Evolutionary conservation across 2,797 vertebrate genomes (phyloP).

Genomic region (Cynodonichthys magdalenae): DNA sequence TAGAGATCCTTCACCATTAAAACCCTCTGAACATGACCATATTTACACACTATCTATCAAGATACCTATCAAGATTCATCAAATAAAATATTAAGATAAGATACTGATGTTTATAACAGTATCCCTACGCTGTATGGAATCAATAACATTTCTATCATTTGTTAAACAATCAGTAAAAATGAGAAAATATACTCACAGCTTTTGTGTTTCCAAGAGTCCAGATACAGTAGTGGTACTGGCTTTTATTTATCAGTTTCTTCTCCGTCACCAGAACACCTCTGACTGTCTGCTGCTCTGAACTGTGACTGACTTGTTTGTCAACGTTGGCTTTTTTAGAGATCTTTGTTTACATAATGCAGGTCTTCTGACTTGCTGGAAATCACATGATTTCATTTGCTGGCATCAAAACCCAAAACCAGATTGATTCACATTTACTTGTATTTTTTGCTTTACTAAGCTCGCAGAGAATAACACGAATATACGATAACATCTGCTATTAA

Average conservation of each 20-base stretch:
- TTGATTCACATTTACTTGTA: neutral
- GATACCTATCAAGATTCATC: neutral
- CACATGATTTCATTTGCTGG: conserved; percentile 69
- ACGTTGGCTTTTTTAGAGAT: conserved; percentile 67
- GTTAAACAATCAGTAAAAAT: neutral
- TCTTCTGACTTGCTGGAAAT: conserved; percentile 75
- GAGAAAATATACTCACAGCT: conserved; percentile 44
- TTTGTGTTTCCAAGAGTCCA: conserved; percentile 33
- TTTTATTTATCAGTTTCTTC: conserved; percentile 11
- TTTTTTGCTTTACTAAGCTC: neutral
- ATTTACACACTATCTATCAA: neutral
- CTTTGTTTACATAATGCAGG: conserved; percentile 67
- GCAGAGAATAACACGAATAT: neutral
- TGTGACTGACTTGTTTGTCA: conserved; percentile 45
- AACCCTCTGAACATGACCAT: neutral
- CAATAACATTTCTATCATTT: neutral
- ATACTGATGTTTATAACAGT: neutral
- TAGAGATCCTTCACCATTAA: neutral
- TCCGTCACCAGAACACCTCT: conserved; percentile 5
- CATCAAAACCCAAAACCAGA: conserved; percentile 27
- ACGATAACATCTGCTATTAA: neutral
- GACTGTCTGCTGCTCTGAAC: conserved; percentile 27
- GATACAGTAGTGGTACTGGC: conserved; percentile 4
- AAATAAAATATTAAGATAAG: neutral
- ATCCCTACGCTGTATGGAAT: neutral